Evolutionary conservation across 2,888 invertebrate genomes (phyloP), one percentile per base, ranked within the genome.

Genomic region (Holacanthella duospinosa): DNA sequence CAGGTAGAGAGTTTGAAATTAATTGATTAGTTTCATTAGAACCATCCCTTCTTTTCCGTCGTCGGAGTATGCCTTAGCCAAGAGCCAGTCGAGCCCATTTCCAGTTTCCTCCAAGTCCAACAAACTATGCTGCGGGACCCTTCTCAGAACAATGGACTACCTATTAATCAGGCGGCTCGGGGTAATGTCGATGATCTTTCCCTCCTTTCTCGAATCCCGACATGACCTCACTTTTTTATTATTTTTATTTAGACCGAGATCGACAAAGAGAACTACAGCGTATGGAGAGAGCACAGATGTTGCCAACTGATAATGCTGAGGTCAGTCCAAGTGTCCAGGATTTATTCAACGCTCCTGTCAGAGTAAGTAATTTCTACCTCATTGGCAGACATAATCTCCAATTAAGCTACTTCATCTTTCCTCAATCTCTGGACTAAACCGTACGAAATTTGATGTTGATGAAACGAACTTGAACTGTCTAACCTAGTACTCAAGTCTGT

Each of bases 131-230:
- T 71, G 68, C 69, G 68, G 66, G 68, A 70, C 65, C 68, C 70
- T 68, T 72, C 70, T 72, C 72, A 69, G 68, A 68, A 71, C 71
- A 70, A 72, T 71, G 70, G 68, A 70, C 68, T 71, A 68, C 69
- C 70, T 66, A 69, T 63, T 68, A 72, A 68, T 68, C 72, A 72
- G 66, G 69, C 72, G 68, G 72, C 70, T 70, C 71, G 68, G 70
- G 72, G 72, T 72, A 68, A 21, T 16, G n/a, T n/a, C n/a, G n/a
- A n/a, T n/a, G n/a, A n/a, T n/a, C n/a, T n/a, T n/a, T n/a, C n/a
- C n/a, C n/a, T n/a, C n/a, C n/a, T n/a, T n/a, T n/a, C n/a, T n/a
- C n/a, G n/a, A n/a, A n/a, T n/a, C n/a, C n/a, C n/a, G n/a, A n/a
- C n/a, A n/a, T n/a, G n/a, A n/a, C n/a, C n/a, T n/a, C n/a, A n/a